phyloP scores from a whole-genome alignment of 2,113 vertebrate species.

The Microtus montanus region DNA sequence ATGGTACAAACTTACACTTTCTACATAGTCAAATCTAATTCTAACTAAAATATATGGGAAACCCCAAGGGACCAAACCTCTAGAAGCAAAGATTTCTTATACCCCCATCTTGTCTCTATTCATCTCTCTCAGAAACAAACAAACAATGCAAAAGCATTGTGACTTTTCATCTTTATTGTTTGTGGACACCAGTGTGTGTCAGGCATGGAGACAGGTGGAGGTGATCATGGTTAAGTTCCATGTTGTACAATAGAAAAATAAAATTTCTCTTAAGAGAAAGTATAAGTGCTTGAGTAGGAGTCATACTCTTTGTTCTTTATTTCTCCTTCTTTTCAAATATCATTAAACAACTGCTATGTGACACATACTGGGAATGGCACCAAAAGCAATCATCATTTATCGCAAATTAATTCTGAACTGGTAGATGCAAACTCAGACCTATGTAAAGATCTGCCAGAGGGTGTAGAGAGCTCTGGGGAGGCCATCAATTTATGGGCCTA shows the following conservation, averaged over 20 bases:
- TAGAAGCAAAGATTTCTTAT: not conserved
- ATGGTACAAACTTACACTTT: not conserved
- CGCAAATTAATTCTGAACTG: not conserved
- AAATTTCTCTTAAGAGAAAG: not conserved
- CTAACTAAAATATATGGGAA: not conserved
- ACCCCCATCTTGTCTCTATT: not conserved
- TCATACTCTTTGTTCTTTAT: not conserved
- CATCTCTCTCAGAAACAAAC: not conserved
- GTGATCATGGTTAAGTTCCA: not conserved
- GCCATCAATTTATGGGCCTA: too few species aligned
- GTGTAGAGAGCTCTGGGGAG: too few species aligned
- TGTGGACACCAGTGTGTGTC: accelerated
- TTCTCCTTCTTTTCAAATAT: not conserved
- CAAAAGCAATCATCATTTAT: not conserved
- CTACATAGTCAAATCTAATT: not conserved
- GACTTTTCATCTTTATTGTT: not conserved
- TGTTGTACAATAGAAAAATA: not conserved
- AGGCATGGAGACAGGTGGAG: too few species aligned
- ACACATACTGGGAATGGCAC: not conserved
- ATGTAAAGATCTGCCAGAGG: not conserved
- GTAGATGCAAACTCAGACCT: not conserved
- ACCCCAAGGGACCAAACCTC: not conserved
- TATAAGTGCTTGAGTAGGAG: not conserved
- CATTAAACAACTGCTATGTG: not conserved
- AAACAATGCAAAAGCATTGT: not conserved